A percentile compares a stretch with the other conserved stretches of the same genome.
Evolutionary conservation across 2,113 vertebrate species (phyloP).

Genomic region (Panthera leo): DNA sequence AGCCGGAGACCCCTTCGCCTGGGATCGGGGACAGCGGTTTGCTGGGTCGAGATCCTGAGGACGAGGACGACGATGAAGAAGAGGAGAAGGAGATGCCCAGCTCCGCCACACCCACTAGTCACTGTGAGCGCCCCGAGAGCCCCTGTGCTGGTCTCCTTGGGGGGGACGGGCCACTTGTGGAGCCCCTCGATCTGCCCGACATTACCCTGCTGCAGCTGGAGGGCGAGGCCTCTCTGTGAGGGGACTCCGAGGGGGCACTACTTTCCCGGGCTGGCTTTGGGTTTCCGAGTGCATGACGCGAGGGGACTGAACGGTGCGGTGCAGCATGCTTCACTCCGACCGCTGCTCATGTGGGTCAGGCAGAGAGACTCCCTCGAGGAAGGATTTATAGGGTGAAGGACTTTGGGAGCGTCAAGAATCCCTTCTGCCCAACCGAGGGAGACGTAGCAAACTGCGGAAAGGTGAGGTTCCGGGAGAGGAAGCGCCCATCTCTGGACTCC

Average conservation of each 20-base stretch:
- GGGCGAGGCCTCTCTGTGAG: constrained; percentile 72
- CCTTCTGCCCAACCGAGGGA: constrained; percentile 40
- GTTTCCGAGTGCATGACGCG: constrained; percentile 51
- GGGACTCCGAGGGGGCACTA: constrained; percentile 27
- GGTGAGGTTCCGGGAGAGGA: constrained; percentile 74
- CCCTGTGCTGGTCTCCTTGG: constrained; percentile 62
- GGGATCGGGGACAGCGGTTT: constrained; percentile 39
- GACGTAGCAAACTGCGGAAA: constrained; percentile 60
- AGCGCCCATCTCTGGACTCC: constrained; percentile 57
- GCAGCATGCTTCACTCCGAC: constrained; percentile 40
- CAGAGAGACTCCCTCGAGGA: constrained; percentile 58
- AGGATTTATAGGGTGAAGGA: constrained; percentile 53
- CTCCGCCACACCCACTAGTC: constrained; percentile 70
- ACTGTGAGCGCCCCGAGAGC: constrained; percentile 64
- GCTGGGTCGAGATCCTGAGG: constrained; percentile 56
- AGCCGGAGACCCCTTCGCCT: constrained; percentile 26
- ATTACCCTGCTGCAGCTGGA: constrained; percentile 77
- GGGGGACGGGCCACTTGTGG: constrained; percentile 74
- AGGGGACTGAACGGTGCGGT: constrained; percentile 47
- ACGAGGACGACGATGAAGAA: constrained; percentile 52
- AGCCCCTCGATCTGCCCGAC: constrained; percentile 75
- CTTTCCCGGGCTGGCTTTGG: constrained; percentile 61
- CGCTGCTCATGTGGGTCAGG: constrained; percentile 19
- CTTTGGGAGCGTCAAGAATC: constrained; percentile 60
- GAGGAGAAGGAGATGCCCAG: constrained; percentile 61